These are phyloP conservation scores for Corythoichthys intestinalis DNA, from an alignment of 2,113 vertebrate species.

Conservation along the genomic window DNA sequence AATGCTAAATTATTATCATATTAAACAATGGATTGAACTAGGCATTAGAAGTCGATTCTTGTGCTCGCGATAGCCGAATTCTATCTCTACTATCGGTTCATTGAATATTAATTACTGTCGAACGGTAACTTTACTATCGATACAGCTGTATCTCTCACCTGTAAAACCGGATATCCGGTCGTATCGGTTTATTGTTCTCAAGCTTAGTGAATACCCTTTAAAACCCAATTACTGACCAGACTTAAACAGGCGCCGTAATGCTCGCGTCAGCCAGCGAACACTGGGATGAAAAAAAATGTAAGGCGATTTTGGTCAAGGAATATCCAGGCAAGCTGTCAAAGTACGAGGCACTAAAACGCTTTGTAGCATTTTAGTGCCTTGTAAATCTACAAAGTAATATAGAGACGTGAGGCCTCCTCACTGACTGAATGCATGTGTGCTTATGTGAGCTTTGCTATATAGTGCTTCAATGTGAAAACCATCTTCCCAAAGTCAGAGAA, in stretches of 20 bases:
- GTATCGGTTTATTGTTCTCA: too few relatives aligned
- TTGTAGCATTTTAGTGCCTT: constrained; percentile 42
- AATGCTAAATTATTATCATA: too few relatives aligned
- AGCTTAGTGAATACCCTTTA: too few relatives aligned
- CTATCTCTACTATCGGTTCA: too few relatives aligned
- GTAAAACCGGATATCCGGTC: too few relatives aligned
- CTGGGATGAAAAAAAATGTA: constrained; percentile 11
- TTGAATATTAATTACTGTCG: too few relatives aligned
- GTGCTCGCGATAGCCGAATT: too few relatives aligned
- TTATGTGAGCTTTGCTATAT: constrained; percentile 31
- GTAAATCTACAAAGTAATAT: constrained; percentile 54
- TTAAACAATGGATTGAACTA: too few relatives aligned
- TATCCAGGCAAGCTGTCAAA: constrained; percentile 38
- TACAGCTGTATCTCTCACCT: too few relatives aligned
- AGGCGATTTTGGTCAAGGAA: constrained; percentile 18
- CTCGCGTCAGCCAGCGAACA: constrained; percentile 18
- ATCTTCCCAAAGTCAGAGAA: constrained; percentile 72
- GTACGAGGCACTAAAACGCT: constrained; percentile 39
- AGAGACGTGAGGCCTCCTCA: constrained; percentile 40
- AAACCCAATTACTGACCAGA: constrained; percentile 38
- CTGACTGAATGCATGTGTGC: constrained; percentile 14
- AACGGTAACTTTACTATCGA: too few relatives aligned
- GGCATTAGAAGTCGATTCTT: too few relatives aligned
- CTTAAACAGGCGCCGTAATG: constrained; percentile 35
- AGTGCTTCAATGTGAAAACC: constrained; percentile 68